Evolutionary conservation across 2,113 vertebrate genomes (phyloP), one percentile per base, ranked within the genome.

Genomic region (Petroica traversi): DNA sequence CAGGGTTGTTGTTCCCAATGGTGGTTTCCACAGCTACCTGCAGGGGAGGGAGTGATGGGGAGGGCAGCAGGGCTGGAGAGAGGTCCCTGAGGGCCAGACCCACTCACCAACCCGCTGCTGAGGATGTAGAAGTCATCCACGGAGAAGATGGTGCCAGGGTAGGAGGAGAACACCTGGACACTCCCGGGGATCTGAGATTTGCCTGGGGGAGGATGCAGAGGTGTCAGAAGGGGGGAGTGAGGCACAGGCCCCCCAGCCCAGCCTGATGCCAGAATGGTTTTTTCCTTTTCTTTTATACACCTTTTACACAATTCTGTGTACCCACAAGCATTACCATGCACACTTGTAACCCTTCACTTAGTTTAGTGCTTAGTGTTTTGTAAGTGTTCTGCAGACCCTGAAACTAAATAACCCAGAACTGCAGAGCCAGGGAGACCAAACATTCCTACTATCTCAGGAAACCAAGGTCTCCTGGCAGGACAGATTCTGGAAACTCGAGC

Each of bases 71-170:
- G 20, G 48, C 20, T 0, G 0, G 25, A 36, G 20, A 13, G 10
- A 48, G 24, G 24, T 9, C 19, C 59, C 51, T 3, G 1, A 38
- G 58, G 49, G 7, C 1, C 57, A 40, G 52, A 14, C 7, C 14
- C 38, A 97, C 98, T 99, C 95, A 99, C 99, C 99, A 99, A 96
- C n/a, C 99, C 98, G 2, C 98, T 99, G 94, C 99, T 98, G 52
- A 99, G 97, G 84, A 99, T 97, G 92, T 99, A 99, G 97, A 99
- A 99, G 96, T 99, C 99, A 51, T 99, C 99, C 7, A 98, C 98
- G 4, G 99, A 99, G 95, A 99, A 99, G 85, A 99, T 99, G 33
- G 98, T 97, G 68, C 99, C 99, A 0, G 99, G 99, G 62, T 99
- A 99, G 45, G 99, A 99, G 0, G 99, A 99, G 95, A 99, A 99